Base-by-base conservation (phyloP, 2,113 vertebrate genomes). In the Alligator mississippiensis region DNA sequence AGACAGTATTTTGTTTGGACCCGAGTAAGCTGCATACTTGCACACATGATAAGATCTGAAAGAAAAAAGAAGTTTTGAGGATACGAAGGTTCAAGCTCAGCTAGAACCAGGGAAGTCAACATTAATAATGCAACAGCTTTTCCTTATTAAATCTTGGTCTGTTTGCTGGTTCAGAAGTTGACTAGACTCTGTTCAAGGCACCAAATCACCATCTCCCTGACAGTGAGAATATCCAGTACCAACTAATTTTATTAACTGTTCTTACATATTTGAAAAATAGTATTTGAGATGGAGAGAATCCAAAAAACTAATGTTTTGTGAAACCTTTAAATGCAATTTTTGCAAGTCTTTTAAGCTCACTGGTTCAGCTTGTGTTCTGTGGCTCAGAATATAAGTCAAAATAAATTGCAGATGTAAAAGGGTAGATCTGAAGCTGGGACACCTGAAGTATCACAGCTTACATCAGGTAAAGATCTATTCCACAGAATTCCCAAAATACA, bases 211-310 rank as follows among this genome's bases (percentile, higher is more conserved):
- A 96, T 96, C 94, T 96, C 86, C 9, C 94, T 96, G 94, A 94
- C 91, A 96, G 90, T 95, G 95, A 96, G 88, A 97, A 89, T 94
- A 94, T 90, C 95, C 95, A 97, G 96, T 89, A 84, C 88, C 92
- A 77, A 91, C 86, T 89, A 85, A 91, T 91, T 89, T 60, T 77
- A 88, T 79, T 92, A 96, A 94, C 91, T 87, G 61, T 60, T 94
- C 61, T 93, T 77, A 88, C 4, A 3, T 88, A 86, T 88, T 93
- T 94, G 64, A 95, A 90, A 94, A 94, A 54, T 88, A 92, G 93
- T 74, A 88, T 92, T 96, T 93, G 30, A 61, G 62, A 61, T 92
- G 94, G 94, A 93, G 77, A 78, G 76, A 84, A 85, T 93, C 88
- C 90, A 96, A 96, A 95, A 93, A 91, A 85, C 11, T 10, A 30